Conservation (phyloP, 2,113 vertebrate species). For the Aptenodytes patagonicus region DNA sequence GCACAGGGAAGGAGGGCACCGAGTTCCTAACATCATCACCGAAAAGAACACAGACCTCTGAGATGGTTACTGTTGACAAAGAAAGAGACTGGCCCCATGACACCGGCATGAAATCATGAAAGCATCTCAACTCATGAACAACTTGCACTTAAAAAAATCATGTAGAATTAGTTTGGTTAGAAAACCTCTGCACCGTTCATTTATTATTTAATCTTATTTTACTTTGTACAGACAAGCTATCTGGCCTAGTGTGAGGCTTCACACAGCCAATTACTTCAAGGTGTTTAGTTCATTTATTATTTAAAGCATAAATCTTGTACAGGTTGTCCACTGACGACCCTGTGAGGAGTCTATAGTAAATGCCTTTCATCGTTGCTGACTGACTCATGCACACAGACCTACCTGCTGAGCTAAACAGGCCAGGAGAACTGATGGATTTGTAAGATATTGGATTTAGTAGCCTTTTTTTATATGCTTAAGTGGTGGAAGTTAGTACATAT, state of each 20-base stretch:
- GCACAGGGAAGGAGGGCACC: neutral
- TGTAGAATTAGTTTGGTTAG: slow-evolving; percentile 65
- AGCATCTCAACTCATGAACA: slow-evolving; percentile 17
- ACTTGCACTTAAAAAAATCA: slow-evolving; percentile 20
- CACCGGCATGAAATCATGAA: slow-evolving; percentile 34
- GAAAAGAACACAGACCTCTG: neutral
- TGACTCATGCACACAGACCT: slow-evolving; percentile 47
- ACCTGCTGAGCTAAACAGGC: slow-evolving; percentile 68
- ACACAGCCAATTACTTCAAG: slow-evolving; percentile 87
- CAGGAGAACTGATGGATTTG: slow-evolving; percentile 32
- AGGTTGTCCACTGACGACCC: slow-evolving; percentile 82
- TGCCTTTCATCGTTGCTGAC: slow-evolving; percentile 81
- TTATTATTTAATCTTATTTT: slow-evolving; percentile 91
- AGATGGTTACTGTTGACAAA: slow-evolving; percentile 51
- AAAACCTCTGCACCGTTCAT: slow-evolving; percentile 78
- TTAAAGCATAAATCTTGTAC: slow-evolving; percentile 84
- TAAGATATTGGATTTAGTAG: slow-evolving; percentile 48
- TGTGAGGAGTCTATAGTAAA: slow-evolving; percentile 75
- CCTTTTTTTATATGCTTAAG: slow-evolving; percentile 24
- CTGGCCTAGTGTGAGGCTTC: slow-evolving; percentile 78
- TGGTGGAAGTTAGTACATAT: neutral
- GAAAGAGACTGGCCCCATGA: neutral
- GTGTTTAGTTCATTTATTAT: slow-evolving; percentile 91
- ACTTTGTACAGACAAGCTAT: slow-evolving; percentile 86
- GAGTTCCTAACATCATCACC: neutral